A percentile compares a stretch with the other conserved stretches of the same genome.
These are phyloP conservation scores for Alectoris magna DNA, from an alignment of 2,797 vertebrate species.

Conservation along the genomic window DNA sequence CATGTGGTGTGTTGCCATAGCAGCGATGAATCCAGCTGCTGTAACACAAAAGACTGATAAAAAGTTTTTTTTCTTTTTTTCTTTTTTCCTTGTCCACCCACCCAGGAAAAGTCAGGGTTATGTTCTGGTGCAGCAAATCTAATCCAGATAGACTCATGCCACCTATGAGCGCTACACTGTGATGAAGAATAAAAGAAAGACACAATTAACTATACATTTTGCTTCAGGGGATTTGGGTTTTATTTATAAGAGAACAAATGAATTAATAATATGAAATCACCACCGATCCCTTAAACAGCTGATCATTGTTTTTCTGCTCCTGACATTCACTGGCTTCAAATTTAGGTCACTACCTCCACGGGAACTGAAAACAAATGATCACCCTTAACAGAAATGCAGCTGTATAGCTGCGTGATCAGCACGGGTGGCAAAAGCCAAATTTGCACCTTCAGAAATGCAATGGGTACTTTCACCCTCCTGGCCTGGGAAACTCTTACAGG, in stretches of 20 bases:
- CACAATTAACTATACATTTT: neutral
- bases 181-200: neutral
- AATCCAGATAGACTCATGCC: constrained; percentile 58
- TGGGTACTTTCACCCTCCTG: neutral
- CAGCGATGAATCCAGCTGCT: constrained; percentile 91
- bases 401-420: neutral
- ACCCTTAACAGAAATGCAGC: neutral
- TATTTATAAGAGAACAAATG: constrained; percentile 21
- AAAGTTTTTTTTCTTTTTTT: constrained; percentile 71
- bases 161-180: constrained; percentile 48
- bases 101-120: constrained; percentile 74
- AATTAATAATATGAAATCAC: constrained; percentile 24
- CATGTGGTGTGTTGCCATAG: constrained; percentile 97
- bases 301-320: constrained; percentile 30
- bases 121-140: constrained; percentile 67
- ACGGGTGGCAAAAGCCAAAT: neutral
- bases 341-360: neutral
- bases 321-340: constrained; percentile 31
- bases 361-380: constrained; percentile 11
- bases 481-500: neutral
- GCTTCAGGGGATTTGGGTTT: neutral
- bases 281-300: constrained; percentile 20
- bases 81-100: constrained; percentile 68
- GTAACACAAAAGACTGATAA: constrained; percentile 88
- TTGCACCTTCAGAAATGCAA: neutral